Evolutionary conservation across 1,140 invertebrate genomes (phyloP), one percentile per base, ranked within the genome.

Genomic region (Paracyclopina nana): DNA sequence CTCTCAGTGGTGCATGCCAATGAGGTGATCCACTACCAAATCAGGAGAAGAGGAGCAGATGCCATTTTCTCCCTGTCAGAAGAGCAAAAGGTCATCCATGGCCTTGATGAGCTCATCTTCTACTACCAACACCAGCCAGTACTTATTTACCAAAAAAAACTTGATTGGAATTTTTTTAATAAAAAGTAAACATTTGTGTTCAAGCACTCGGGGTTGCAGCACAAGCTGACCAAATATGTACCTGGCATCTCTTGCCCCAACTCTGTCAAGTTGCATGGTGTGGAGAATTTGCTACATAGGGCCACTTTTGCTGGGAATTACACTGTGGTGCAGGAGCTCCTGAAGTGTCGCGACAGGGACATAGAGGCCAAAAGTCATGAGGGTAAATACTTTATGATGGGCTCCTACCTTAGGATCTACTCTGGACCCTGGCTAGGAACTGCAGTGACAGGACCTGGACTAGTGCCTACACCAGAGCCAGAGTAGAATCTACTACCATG

Each of bases 1-100:
- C 12, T 50, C n/a, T 50, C 48, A 4, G 48, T 50, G 12, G 48
- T 50, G 9, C 11, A 50, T n/a, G 29, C 3, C 4, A 2, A 9
- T 4, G 27, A 50, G 25, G 48, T 50, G 18, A 50, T 50, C 6
- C 48, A 50, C 22, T 50, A 50, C 25, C 48, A 50, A 25, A 50
- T 50, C 29, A 12, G 48, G 2, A 41, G 29, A 14, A 28, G 25
- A 12, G 48, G 48, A 6, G 48, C 31, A 42, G 48, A 50, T 40
- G 28, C 48, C 18, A 26, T 50, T 11, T 50, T 40, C 16, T 50
- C 48, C 2, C 28, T 50, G 29, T 11, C 12, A 5, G 48, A 34
- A 12, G 24, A 50, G 8, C 9, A 18, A 14, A 38, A 38, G n/a
- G 48, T 50, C 11, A 22, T 28, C n/a, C 24, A 48, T 11, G 45